Base-by-base conservation (phyloP, 2,888 invertebrate species). In the Hirtodrosophila duncani region DNA sequence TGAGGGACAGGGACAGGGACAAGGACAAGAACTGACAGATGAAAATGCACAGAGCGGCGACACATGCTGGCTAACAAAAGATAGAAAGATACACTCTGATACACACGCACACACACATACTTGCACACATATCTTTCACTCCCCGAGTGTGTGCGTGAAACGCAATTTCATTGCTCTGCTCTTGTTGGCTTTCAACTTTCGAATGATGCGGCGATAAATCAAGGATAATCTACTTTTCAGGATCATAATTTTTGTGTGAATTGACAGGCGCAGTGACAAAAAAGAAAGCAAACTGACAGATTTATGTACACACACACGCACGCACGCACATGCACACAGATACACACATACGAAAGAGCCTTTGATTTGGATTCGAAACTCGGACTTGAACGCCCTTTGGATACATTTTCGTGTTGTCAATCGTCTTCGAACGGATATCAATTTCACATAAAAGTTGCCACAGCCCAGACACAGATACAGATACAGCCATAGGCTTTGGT, bases 151-250 rank as follows among this genome's bases (percentile, higher is more conserved):
- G 11, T 16, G 24, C 30, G 45, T 39, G 34, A 60, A 64, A 66
- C 52, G 72, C 71, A 77, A 67, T 77, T 81, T 69, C 63, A 65
- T 66, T 63, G 58, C 68, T 63, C 49, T n/a, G n/a, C n/a, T n/a
- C n/a, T n/a, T n/a, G n/a, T n/a, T n/a, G n/a, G 63, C 69, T 69
- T 68, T 80, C 80, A 77, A 78, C 80, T 78, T 78, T 78, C 80
- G 60, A 78, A 77, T 83, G 83, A 83, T 82, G 84, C 70, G 80
- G 77, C 82, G 64, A 85, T 85, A 85, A 86, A 85, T 85, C 86
- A 85, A 84, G 83, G 86, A 85, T 85, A 85, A 86, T 85, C 86
- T 85, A 86, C 84, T 86, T 86, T 83, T 81, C 78, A 82, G 83
- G 80, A 84, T 85, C 86, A 85, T 85, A 86, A 86, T 85, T 86